phyloP scores from a whole-genome alignment of 2,113 vertebrate species.

The Myodes glareolus region DNA sequence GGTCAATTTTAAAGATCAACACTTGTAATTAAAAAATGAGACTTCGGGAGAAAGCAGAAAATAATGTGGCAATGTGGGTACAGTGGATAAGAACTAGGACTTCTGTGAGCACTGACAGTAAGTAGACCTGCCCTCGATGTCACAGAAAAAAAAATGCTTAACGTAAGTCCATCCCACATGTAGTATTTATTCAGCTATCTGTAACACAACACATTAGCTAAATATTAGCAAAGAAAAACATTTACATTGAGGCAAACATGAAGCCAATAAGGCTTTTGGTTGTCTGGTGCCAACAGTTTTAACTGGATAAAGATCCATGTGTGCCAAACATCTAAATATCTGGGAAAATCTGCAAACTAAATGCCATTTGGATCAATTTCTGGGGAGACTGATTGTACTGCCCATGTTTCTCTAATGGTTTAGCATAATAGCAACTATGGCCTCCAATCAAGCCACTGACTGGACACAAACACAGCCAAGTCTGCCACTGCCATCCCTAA shows the following conservation, averaged over 20 bases:
- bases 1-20: slow-evolving; percentile 52
- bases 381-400: not conserved
- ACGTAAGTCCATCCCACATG: not conserved
- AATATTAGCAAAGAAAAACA: slow-evolving; percentile 58
- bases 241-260: slow-evolving; percentile 50
- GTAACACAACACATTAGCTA: slow-evolving; percentile 50
- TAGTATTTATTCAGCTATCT: slow-evolving; percentile 49
- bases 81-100: not conserved
- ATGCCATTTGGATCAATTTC: slow-evolving; percentile 67
- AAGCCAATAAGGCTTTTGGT: slow-evolving; percentile 48
- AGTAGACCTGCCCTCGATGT: slow-evolving; percentile 19
- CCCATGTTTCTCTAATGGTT: slow-evolving; percentile 49
- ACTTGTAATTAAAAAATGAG: slow-evolving; percentile 30
- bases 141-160: slow-evolving; percentile 35
- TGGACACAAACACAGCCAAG: not conserved
- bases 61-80: not conserved
- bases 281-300: slow-evolving; percentile 37
- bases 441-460: slow-evolving; percentile 5
- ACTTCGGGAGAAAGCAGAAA: slow-evolving; percentile 13
- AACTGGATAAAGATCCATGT: not conserved
- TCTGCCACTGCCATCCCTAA: not conserved
- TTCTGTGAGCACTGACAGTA: not conserved
- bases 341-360: slow-evolving; percentile 63
- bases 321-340: slow-evolving; percentile 64
- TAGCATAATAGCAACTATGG: not conserved